A percentile compares a stretch with the other conserved stretches of the same genome.
phyloP scores from a whole-genome alignment of 2,797 vertebrate genomes.

The Enteromius viviparus region DNA sequence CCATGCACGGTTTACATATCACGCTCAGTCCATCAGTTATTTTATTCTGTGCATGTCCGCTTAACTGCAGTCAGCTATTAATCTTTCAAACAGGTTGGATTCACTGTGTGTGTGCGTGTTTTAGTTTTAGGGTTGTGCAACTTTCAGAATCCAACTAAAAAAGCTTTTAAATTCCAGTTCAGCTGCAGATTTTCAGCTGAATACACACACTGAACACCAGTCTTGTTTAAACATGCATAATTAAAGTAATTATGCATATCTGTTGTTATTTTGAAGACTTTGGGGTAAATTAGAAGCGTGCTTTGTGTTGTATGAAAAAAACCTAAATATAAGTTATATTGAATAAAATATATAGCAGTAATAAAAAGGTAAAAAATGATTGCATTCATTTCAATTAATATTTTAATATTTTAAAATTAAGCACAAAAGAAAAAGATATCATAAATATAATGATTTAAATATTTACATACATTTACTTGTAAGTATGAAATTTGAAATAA shows the following conservation, averaged over 20 bases:
- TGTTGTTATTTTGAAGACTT: neutral
- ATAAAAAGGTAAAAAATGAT: neutral
- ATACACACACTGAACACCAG: neutral
- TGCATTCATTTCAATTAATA: neutral
- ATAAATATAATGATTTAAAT: too few relatives aligned
- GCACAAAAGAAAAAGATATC: neutral
- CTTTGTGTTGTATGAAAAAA: too few relatives aligned
- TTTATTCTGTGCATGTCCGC: constrained; percentile 11
- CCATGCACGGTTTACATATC: neutral
- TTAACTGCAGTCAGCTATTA: constrained; percentile 4
- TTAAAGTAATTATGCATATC: neutral
- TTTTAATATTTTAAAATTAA: neutral
- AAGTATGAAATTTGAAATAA: too few relatives aligned
- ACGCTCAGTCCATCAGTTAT: neutral
- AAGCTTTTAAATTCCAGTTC: neutral
- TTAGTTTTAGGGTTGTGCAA: neutral
- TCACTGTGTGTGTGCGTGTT: neutral
- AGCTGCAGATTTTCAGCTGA: neutral
- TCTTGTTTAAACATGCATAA: neutral
- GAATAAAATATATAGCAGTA: too few relatives aligned
- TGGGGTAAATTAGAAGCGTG: neutral
- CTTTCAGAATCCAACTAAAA: neutral
- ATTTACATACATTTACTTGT: too few relatives aligned
- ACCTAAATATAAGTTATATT: too few relatives aligned
- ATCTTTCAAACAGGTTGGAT: constrained; percentile 18